Percentiles rank a stretch among this genome's conserved stretches.
Evolutionary conservation across 2,113 vertebrate species (phyloP).

Genomic region (Coturnix japonica): DNA sequence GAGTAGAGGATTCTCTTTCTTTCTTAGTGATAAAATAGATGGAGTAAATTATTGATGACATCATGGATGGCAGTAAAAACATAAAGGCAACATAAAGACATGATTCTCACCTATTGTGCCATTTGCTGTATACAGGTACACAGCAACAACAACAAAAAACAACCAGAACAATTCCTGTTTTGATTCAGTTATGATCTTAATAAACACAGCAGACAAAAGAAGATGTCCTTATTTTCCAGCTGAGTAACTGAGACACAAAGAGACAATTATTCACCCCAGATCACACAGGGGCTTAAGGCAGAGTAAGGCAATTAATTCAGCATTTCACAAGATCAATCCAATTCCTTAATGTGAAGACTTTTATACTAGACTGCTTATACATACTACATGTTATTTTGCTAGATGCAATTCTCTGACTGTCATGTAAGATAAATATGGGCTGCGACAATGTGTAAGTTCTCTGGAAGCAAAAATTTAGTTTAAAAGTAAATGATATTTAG

Average conservation of each 20-base stretch:
- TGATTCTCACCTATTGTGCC: background rate
- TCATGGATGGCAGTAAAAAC: background rate
- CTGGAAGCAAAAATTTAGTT: background rate
- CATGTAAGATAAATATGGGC: background rate
- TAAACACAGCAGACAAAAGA: background rate
- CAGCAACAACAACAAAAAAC: background rate
- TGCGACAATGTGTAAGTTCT: background rate
- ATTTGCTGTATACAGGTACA: background rate
- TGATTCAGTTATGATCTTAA: background rate
- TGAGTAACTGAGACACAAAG: background rate
- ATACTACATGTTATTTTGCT: background rate
- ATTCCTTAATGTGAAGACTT: background rate
- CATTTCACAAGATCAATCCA: background rate
- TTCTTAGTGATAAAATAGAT: background rate
- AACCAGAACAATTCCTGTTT: background rate
- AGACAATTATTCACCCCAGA: background rate
- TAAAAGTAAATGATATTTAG: background rate
- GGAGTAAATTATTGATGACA: background rate
- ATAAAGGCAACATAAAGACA: background rate
- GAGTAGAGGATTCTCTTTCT: background rate
- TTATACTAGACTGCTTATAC: background rate
- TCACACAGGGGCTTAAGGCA: background rate
- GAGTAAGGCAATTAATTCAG: background rate
- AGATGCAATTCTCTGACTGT: background rate
- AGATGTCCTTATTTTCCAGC: background rate